Percentiles rank a stretch among this genome's conserved stretches.
These are phyloP conservation scores for Acrocyrtus sp. DNA, from an alignment of 2,888 invertebrate genomes.

Conservation along the genomic window DNA sequence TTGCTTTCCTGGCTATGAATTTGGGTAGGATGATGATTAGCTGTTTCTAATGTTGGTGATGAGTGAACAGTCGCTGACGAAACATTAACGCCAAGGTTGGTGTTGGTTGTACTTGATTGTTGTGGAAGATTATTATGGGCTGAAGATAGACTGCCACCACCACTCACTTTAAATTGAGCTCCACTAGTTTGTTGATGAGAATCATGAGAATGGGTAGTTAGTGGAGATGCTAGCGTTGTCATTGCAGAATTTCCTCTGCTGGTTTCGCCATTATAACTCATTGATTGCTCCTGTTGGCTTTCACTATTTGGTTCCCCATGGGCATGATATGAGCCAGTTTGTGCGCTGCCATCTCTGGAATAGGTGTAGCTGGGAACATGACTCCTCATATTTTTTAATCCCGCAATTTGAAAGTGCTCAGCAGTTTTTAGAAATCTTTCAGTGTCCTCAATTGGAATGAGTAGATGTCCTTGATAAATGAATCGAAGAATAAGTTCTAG, in stretches of 20 bases:
- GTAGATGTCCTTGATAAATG: slow-evolving; percentile 57
- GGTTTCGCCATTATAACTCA: neutral
- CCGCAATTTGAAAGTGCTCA: slow-evolving; percentile 56
- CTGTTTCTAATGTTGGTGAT: neutral
- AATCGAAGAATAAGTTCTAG: slow-evolving; percentile 54
- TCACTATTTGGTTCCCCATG: neutral
- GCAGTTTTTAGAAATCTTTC: slow-evolving; percentile 56
- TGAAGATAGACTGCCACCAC: too few relatives aligned
- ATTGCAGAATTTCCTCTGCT: neutral
- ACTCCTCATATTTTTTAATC: slow-evolving; percentile 47
- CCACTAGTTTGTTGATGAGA: slow-evolving; percentile 16
- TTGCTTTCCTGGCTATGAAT: slow-evolving; percentile 4
- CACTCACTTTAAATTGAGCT: slow-evolving; percentile 4
- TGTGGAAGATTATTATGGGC: slow-evolving; percentile 9
- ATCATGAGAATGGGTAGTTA: slow-evolving; percentile 6
- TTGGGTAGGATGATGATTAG: neutral
- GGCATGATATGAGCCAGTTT: neutral
- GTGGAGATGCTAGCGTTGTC: neutral
- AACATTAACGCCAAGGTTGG: neutral
- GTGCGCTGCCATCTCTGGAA: neutral
- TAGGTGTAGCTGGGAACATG: slow-evolving; percentile 36
- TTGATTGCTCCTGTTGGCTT: slow-evolving; percentile 14
- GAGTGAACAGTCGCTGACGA: neutral
- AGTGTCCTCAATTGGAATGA: slow-evolving; percentile 53
- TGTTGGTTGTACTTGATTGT: neutral